phyloP scores from a whole-genome alignment of 2,113 vertebrate genomes.

The Chlamydotis undulata region DNA sequence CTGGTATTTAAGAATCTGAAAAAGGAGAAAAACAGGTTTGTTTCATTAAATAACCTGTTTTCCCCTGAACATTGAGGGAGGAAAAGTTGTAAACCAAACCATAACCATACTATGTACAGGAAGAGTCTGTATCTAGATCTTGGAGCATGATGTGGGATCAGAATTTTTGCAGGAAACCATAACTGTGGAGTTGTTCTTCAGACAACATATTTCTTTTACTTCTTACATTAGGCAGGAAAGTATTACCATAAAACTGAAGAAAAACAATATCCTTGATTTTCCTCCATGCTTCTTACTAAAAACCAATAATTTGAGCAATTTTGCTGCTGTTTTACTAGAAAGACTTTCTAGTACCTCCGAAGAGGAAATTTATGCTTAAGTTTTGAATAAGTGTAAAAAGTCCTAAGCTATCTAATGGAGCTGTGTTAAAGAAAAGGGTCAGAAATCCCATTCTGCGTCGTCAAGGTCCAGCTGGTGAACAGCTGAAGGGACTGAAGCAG shows the following conservation, averaged over 20 bases:
- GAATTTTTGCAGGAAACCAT: not conserved
- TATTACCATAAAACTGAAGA: not conserved
- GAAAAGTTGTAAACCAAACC: not conserved
- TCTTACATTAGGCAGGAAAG: not conserved
- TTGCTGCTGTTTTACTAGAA: not conserved
- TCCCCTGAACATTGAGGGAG: accelerated
- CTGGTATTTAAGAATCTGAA: not conserved
- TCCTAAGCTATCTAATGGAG: not conserved
- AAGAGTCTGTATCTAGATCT: not conserved
- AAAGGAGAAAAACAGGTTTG: not conserved
- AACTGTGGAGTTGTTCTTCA: not conserved
- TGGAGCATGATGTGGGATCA: not conserved
- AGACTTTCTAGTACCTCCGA: not conserved
- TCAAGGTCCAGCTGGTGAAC: not conserved
- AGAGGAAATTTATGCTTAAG: not conserved
- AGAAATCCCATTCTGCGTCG: not conserved
- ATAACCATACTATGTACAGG: accelerated
- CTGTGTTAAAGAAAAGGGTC: not conserved
- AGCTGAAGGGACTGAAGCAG: not conserved
- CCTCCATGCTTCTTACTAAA: not conserved
- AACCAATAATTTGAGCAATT: not conserved
- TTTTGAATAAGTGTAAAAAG: not conserved
- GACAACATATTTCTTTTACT: not conserved
- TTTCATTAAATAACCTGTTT: not conserved
- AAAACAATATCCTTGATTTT: not conserved